Evolutionary conservation across 1,140 invertebrate genomes (phyloP), one percentile per base, ranked within the genome.

Genomic region (Drosophila biarmipes): DNA sequence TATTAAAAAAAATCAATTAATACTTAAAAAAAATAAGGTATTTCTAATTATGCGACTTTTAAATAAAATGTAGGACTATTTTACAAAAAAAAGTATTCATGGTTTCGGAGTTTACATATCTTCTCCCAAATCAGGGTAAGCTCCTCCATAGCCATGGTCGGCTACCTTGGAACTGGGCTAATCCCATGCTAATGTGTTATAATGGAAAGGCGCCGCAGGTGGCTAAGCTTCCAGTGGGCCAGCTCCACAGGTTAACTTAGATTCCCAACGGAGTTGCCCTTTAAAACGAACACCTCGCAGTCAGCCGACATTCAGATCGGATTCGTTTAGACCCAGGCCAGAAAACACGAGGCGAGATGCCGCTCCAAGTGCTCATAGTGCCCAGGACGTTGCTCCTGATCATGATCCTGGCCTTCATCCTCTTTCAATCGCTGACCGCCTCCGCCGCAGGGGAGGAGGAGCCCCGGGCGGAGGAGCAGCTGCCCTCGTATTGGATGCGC

Each of bases 401-500:
- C 7, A 24, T 49, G 27, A 6, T 0, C 40, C 15, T 7, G 12
- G 14, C 4, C 11, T 15, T 6, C 11, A n/a, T 2, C 40, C 40
- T 6, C 31, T 6, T 34, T 6, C 17, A 11, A 17, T 37, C 19
- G 5, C n/a, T 24, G 5, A 2, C 51, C 11, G 11, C 8, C 4
- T n/a, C n/a, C n/a, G n/a, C n/a, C n/a, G n/a, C n/a, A n/a, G 14
- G 4, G 8, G 46, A 37, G 6, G 11, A 17, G 14, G 55, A 6
- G 6, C 10, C 31, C 7, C 11, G 7, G n/a, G 8, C 24, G 17
- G 49, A 53, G 10, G 80, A 86, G n/a, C 67, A 61, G 1, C 38
- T 45, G 5, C 59, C 67, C 21, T 40, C 40, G 24, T 87, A 52
- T 49, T 91, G 90, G 90, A 19, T 61, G 2, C 24, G 73, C 2